Evolutionary conservation across 2,888 invertebrate species (phyloP).

Genomic region (Acronicta leporina): DNA sequence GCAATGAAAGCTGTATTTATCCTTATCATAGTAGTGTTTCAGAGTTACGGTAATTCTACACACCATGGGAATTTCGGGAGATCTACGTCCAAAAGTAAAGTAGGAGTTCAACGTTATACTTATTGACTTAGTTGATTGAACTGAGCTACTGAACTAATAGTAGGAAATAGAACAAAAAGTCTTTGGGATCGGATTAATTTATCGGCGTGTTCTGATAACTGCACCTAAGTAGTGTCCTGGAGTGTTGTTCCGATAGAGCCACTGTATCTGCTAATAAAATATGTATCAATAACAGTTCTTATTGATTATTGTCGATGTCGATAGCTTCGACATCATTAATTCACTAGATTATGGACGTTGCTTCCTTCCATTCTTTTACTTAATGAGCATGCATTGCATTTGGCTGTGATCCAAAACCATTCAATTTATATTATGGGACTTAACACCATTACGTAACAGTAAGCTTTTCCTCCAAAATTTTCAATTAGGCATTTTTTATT

Average conservation of each 20-base stretch:
- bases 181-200: neutral
- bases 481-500: conserved; percentile 24
- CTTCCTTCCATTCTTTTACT: conserved; percentile 42
- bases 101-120: too few relatives aligned
- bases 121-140: too few relatives aligned
- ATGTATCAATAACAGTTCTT: conserved; percentile 14
- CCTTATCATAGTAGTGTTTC: neutral
- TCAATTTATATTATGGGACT: conserved; percentile 17
- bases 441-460: conserved; percentile 29
- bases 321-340: conserved; percentile 20
- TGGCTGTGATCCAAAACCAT: conserved; percentile 39
- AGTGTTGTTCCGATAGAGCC: neutral
- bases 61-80: too few relatives aligned
- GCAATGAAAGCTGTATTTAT: neutral
- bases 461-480: conserved; percentile 29
- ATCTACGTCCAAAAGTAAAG: too few relatives aligned
- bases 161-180: too few relatives aligned
- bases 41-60: too few relatives aligned
- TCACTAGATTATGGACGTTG: conserved; percentile 5
- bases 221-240: neutral
- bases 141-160: too few relatives aligned
- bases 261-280: conserved; percentile 8
- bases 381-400: conserved; percentile 34
- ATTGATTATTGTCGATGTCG: conserved; percentile 15
- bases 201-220: neutral